Base-by-base conservation (phyloP, 2,888 invertebrate species). In the Nymphalis urticae region DNA sequence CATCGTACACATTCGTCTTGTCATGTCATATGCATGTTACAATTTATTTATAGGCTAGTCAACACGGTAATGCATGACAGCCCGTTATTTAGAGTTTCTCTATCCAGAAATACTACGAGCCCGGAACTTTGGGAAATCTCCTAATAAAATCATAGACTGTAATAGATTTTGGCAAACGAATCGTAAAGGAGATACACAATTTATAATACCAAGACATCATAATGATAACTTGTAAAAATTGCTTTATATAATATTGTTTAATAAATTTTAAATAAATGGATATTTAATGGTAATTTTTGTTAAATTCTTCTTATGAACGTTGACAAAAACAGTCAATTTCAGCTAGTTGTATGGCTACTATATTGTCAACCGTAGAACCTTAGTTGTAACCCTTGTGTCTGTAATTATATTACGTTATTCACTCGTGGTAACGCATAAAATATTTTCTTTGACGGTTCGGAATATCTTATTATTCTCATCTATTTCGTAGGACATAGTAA, bases 131-230 rank as follows among this genome's bases (percentile, higher is more conserved):
- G 70, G 70, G 68, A 71, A 75, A 74, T 73, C 73, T 73, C 73
- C 74, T 72, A 73, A 72, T 72, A 75, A 75, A 75, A 75, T 75
- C 74, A 73, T 62, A 64, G 70, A 73, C 74, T 72, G 69, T 75
- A 71, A 72, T 75, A 75, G 74, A 75, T 72, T 74, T 75, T 75
- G 74, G 74, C 74, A 75, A 72, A 69, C 70, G 47, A 53, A 50
- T 66, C 64, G 62, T 68, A 71, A 63, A 64, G 56, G 67, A 70
- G 66, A 68, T 65, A 63, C 66, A 66, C 64, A 62, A 58, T 71
- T 70, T 71, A 68, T 70, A 56, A 58, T 56, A 67, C 64, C 50
- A 58, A 63, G 60, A 67, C 62, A 65, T 62, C 53, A 48, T 51
- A 54, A 36, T 32, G 56, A 16, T 58, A 58, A n/a, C 58, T 58